Base-by-base conservation (phyloP, 2,797 vertebrate genomes). In the Crypturellus tataupa region DNA sequence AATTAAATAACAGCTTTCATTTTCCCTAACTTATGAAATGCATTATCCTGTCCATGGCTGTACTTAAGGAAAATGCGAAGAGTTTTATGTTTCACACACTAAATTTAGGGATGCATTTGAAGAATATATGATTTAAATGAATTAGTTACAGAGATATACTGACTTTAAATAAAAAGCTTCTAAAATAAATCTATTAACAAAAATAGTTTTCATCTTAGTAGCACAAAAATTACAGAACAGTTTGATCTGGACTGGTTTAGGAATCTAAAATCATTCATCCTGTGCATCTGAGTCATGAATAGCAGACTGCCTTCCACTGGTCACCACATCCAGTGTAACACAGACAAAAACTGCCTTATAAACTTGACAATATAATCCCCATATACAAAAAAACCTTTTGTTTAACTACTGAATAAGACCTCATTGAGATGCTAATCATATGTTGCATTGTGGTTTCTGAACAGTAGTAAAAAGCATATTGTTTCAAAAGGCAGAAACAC, bases 371-470 rank as follows among this genome's bases (percentile, higher is more conserved):
- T 97, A 98, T 96, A 97, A 97, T 97, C 95, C 95, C 92, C 90
- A 87, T 94, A 98, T 97, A 94, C 80, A 96, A 94, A 98, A 96
- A 96, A 97, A 79, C 91, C 95, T 97, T 98, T 98, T 99, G 98
- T 99, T 96, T 93, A 63, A 69, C 84, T 84, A 96, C 95, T 98
- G 98, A 98, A 98, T 97, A 98, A 96, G 70, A 92, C 95, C 96
- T 97, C 96, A 98, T 98, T 98, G 97, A 98, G 91, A 98, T 98
- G 98, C 97, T 98, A 98, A 98, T 98, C 97, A 97, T 96, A 97
- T 94, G 96, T 96, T 96, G 65, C 94, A 96, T 97, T 97, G 96
- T 97, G 94, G 94, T 94, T 94, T 95, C 94, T 95, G 88, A 93
- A 98, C 96, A 96, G 96, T 91, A 90, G 79, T 95, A 95, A 97